Percentiles rank a stretch among this genome's conserved stretches.
Conservation (phyloP, 2,797 vertebrate genomes). For the Sebastolobus altivelis region DNA sequence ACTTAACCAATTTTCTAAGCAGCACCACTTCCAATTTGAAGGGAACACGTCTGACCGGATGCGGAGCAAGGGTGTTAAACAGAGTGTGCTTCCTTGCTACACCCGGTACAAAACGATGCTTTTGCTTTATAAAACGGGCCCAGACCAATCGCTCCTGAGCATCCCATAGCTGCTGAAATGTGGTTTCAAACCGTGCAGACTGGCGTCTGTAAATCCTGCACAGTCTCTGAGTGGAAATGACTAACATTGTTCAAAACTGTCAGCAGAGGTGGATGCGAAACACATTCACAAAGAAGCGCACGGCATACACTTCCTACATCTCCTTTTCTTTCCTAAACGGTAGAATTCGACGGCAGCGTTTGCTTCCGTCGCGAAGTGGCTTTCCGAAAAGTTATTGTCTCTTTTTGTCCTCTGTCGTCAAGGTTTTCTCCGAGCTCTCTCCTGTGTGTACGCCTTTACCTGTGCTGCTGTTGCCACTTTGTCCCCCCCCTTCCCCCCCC, state of each 20-base stretch:
- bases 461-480: constrained; percentile 57
- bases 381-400: constrained; percentile 60
- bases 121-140: constrained; percentile 60
- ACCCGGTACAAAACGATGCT: constrained; percentile 51
- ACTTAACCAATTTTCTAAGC: constrained; percentile 34
- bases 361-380: constrained; percentile 50
- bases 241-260: constrained; percentile 67
- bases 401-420: constrained; percentile 51
- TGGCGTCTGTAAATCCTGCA: constrained; percentile 57
- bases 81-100: constrained; percentile 42
- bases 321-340: constrained; percentile 27
- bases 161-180: constrained; percentile 54
- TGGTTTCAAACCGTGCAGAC: constrained; percentile 44
- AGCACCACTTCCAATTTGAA: constrained; percentile 64
- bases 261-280: constrained; percentile 70
- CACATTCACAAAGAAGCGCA: constrained; percentile 68
- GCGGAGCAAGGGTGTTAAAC: constrained; percentile 55
- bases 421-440: constrained; percentile 48
- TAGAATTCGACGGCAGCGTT: constrained; percentile 39
- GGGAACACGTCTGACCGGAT: constrained; percentile 42
- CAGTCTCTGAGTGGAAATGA: constrained; percentile 61
- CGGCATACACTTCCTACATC: constrained; percentile 50
- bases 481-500: not conserved
- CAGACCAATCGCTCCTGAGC: constrained; percentile 54
- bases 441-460: constrained; percentile 56